phyloP scores from a whole-genome alignment of 1,140 invertebrate genomes.

The Condylostylus longicornis region DNA sequence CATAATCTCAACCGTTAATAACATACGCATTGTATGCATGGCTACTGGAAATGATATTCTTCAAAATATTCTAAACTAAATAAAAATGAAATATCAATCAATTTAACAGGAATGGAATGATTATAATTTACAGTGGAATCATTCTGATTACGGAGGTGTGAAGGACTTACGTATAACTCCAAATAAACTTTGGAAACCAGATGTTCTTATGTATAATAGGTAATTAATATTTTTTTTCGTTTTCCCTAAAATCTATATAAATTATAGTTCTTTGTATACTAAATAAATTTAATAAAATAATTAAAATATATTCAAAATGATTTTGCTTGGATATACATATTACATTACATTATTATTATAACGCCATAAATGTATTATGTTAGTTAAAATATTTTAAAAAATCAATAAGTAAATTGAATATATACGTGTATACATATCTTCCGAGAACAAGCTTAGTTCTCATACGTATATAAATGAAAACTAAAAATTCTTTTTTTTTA shows the following conservation, averaged over 20 bases:
- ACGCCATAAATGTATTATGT: too few species aligned
- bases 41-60: not conserved
- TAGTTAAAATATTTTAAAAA: too few species aligned
- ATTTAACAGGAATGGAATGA: constrained; percentile 84
- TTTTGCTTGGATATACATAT: not conserved
- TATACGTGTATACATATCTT: too few species aligned
- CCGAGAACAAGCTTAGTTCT: too few species aligned
- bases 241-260: not conserved
- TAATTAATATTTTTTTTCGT: constrained; percentile 35
- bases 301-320: constrained; percentile 8
- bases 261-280: not conserved
- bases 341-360: not conserved
- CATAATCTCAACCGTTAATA: too few species aligned
- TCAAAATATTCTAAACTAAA: not conserved
- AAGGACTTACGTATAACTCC: constrained; percentile 86
- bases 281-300: constrained; percentile 12
- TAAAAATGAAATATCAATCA: not conserved
- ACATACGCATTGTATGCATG: too few species aligned
- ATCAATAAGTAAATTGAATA: too few species aligned
- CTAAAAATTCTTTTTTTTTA: too few species aligned
- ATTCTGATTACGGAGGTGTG: constrained; percentile 82
- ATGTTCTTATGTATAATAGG: constrained; percentile 98
- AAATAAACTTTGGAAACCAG: constrained; percentile 92
- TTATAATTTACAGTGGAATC: constrained; percentile 91
- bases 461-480: too few species aligned